Conservation (phyloP, 2,888 invertebrate species). For the Thecophora atra region DNA sequence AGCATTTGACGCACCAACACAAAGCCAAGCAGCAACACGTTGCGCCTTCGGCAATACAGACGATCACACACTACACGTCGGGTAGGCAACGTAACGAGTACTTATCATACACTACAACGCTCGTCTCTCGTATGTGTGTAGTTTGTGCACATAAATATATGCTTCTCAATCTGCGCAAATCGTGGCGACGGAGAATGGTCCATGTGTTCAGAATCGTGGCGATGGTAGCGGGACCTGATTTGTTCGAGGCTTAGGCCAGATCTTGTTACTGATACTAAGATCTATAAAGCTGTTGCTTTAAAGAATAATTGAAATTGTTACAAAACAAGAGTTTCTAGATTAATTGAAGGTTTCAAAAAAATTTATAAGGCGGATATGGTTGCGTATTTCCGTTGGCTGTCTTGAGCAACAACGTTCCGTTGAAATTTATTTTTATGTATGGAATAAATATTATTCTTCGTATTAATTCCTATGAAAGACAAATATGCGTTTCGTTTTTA, state of each 20-base stretch:
- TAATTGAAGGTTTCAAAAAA: conserved; percentile 57
- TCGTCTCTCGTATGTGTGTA: conserved; percentile 33
- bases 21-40: conserved; percentile 38
- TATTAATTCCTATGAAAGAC: conserved; percentile 24
- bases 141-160: not conserved
- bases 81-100: conserved; percentile 8
- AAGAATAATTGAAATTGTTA: conserved; percentile 36
- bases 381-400: conserved; percentile 59
- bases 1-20: conserved; percentile 24
- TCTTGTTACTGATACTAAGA: conserved; percentile 2
- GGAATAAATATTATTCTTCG: too few relatives aligned
- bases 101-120: conserved; percentile 21
- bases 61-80: conserved; percentile 16
- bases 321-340: conserved; percentile 53
- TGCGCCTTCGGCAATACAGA: conserved; percentile 8
- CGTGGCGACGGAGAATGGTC: too few relatives aligned
- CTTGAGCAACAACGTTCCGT: not conserved
- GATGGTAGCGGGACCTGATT: not conserved
- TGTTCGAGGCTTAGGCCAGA: conserved; percentile 3
- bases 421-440: too few relatives aligned
- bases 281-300: not conserved
- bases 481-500: conserved; percentile 21
- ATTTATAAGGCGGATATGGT: conserved; percentile 60
- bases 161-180: too few relatives aligned
- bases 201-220: too few relatives aligned